Conservation (phyloP, 2,113 vertebrate species). For the Chinchilla lanigera region DNA sequence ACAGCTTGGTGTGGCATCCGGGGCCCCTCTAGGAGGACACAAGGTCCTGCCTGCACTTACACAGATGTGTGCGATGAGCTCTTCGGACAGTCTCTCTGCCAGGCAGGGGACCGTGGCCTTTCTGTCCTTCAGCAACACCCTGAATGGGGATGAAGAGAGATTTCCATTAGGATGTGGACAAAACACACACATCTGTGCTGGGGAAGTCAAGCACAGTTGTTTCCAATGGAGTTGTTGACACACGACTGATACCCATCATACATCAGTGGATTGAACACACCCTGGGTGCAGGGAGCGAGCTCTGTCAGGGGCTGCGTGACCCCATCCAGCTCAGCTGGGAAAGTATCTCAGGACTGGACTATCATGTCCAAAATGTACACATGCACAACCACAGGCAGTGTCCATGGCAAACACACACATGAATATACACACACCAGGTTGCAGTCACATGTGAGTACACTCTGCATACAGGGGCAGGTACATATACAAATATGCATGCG, state of each 20-base stretch:
- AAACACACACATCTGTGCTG: not conserved
- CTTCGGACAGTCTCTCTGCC: conserved; percentile 12
- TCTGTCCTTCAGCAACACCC: not conserved
- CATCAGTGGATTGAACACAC: not conserved
- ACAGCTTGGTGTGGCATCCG: no score
- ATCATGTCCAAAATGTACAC: not conserved
- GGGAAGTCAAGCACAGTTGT: not conserved
- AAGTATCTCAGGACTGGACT: not conserved
- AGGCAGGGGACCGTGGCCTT: conserved; percentile 38
- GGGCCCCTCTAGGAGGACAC: not conserved
- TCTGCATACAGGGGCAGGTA: not conserved
- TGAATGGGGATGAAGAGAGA: not conserved
- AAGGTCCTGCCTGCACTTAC: not conserved
- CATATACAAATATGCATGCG: not conserved
- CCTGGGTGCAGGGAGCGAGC: not conserved
- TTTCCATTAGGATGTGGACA: not conserved
- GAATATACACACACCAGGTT: not conserved
- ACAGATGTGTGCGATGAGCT: conserved; percentile 44
- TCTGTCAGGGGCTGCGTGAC: not conserved
- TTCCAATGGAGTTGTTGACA: not conserved
- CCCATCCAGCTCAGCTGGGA: not conserved
- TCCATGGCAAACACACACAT: not conserved
- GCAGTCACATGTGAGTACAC: not conserved
- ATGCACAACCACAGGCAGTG: not conserved
- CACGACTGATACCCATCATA: not conserved